Conservation (phyloP, 1,140 invertebrate species). For the Thrips palmi region DNA sequence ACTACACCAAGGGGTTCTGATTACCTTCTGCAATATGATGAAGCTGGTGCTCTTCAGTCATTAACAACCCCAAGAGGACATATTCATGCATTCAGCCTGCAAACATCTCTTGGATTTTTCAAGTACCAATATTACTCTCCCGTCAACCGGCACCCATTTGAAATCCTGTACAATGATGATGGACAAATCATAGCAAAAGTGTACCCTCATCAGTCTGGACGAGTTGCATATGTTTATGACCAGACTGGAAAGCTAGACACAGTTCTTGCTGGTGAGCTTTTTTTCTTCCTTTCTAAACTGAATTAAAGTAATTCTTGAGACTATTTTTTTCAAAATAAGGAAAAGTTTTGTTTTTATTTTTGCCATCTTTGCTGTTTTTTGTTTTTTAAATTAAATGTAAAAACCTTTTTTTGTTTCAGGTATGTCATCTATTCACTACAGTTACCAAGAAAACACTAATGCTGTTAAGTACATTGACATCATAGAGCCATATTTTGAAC, state of each 20-base stretch:
- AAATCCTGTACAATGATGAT: slow-evolving; percentile 78
- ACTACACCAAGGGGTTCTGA: slow-evolving; percentile 81
- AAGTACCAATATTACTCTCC: slow-evolving; percentile 83
- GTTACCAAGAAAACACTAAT: slow-evolving; percentile 68
- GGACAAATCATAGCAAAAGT: slow-evolving; percentile 74
- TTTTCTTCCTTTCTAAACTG: slow-evolving; percentile 22
- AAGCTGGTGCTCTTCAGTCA: slow-evolving; percentile 74
- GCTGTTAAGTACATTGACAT: slow-evolving; percentile 71
- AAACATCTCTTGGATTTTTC: slow-evolving; percentile 82
- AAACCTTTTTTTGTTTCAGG: slow-evolving; percentile 26
- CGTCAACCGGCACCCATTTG: slow-evolving; percentile 74
- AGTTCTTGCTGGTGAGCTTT: slow-evolving; percentile 45
- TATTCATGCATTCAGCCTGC: slow-evolving; percentile 78
- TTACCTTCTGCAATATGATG: slow-evolving; percentile 81
- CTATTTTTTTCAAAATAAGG: slow-evolving; percentile 9
- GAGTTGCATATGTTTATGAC: slow-evolving; percentile 77
- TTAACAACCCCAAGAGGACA: slow-evolving; percentile 82
- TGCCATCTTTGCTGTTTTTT: slow-evolving; percentile 1
- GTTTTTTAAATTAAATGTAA: too few relatives aligned
- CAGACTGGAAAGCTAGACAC: slow-evolving; percentile 63
- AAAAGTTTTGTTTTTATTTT: background rate
- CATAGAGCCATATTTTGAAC: slow-evolving; percentile 66
- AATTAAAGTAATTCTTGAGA: too few relatives aligned
- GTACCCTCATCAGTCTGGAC: slow-evolving; percentile 75
- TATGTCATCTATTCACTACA: slow-evolving; percentile 70